phyloP scores from a whole-genome alignment of 2,113 vertebrate genomes.

The Indicator indicator region DNA sequence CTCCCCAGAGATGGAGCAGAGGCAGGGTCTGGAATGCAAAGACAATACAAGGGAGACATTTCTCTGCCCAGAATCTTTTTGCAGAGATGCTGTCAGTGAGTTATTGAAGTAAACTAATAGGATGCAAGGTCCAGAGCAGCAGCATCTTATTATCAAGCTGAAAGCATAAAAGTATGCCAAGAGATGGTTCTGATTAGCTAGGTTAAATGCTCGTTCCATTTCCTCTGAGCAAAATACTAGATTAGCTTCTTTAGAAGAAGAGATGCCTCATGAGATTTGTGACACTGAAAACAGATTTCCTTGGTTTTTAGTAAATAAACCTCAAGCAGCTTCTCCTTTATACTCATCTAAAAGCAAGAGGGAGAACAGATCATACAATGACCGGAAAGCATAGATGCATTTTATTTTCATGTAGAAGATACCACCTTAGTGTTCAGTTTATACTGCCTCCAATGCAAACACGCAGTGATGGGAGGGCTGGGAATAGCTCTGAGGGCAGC shows the following conservation, averaged over 20 bases:
- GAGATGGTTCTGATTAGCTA: constrained; percentile 20
- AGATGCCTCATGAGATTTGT: constrained; percentile 22
- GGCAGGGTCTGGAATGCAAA: constrained; percentile 26
- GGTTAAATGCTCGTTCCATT: neutral
- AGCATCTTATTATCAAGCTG: neutral
- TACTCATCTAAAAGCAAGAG: neutral
- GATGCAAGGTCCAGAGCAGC: neutral
- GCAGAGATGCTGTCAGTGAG: neutral
- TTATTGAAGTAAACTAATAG: constrained; percentile 9
- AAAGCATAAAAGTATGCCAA: constrained; percentile 7
- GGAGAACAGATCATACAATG: neutral
- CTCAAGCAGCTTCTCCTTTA: constrained; percentile 24
- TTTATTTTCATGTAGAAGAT: neutral
- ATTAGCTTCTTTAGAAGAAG: neutral
- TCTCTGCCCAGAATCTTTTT: neutral
- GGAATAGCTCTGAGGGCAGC: neutral
- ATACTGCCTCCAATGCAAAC: neutral
- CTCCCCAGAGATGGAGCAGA: neutral
- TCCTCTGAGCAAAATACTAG: neutral
- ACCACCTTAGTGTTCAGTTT: neutral
- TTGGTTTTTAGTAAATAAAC: constrained; percentile 43
- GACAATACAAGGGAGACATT: neutral
- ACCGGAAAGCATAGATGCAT: neutral
- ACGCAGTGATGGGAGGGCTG: neutral
- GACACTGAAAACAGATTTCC: constrained; percentile 16